Base-by-base conservation (phyloP, 2,797 vertebrate genomes). In the Melanotaenia boesemani region DNA sequence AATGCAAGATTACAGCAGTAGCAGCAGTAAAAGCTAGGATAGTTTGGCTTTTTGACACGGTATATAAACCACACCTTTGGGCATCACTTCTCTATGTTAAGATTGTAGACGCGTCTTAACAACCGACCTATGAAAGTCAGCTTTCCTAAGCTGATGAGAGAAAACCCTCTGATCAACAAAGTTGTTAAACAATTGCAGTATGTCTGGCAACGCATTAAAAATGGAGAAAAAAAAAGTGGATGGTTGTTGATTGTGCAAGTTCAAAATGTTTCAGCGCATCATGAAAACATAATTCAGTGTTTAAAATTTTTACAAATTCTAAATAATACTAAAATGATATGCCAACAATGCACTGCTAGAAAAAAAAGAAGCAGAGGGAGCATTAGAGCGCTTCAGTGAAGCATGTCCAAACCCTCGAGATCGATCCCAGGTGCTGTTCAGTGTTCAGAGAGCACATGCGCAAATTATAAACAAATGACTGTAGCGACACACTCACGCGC, bases 221-320 rank as follows among this genome's bases (percentile, higher is more conserved):
- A 56, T 34, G 30, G 48, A 50, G 32, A 22, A 66, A 63, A 63
- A 63, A 67, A 9, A 63, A 28, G 28, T 69, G 82, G 83, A 82
- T 85, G 76, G 72, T 76, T 84, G 71, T 86, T 79, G 90, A 92
- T 86, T 90, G 92, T 93, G 92, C 90, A 89, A 92, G 84, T 87
- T 90, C 85, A 87, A 79, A 87, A 84, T 20, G 50, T 80, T 61
- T 92, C 83, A 88, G 84, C 81, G 71, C 79, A 60, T 88, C 69
- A 79, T 80, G 89, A 88, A 93, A 84, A 80, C 74, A 76, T 64
- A 67, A 67, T 89, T 93, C 89, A 87, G 90, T 91, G 90, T 88
- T 88, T 92, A 88, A 88, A 91, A 92, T 93, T 93, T 94, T 88
- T 93, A 95, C 94, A 95, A 65, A 68, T 78, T 71, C 74, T 79